phyloP scores from a whole-genome alignment of 2,113 vertebrate genomes.

The Gadus macrocephalus region DNA sequence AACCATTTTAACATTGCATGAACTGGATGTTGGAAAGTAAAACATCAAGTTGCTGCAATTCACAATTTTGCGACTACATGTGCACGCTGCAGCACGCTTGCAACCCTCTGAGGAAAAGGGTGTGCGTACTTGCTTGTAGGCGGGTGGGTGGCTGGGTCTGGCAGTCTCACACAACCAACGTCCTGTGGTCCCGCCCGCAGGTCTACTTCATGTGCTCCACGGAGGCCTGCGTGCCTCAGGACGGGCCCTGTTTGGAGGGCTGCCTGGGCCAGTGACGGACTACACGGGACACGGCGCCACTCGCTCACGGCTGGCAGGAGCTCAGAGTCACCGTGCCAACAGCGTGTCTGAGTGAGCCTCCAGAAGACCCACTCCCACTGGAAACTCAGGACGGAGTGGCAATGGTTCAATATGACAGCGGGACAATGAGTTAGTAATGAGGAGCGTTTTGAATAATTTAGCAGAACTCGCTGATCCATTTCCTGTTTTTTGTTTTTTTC shows the following conservation, averaged over 20 bases:
- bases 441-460: slow-evolving; percentile 56
- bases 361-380: slow-evolving; percentile 14
- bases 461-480: slow-evolving; percentile 40
- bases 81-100: not conserved
- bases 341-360: not conserved
- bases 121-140: not conserved
- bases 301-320: no score
- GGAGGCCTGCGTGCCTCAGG: slow-evolving; percentile 69
- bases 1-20: no score
- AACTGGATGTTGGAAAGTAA: no score
- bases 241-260: slow-evolving; percentile 72
- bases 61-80: no score
- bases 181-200: slow-evolving; percentile 42
- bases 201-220: slow-evolving; percentile 79
- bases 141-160: not conserved
- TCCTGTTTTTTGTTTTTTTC: slow-evolving; percentile 40
- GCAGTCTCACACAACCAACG: no score
- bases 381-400: slow-evolving; percentile 19
- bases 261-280: slow-evolving; percentile 62
- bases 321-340: no score
- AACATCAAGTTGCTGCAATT: no score
- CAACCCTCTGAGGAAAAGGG: not conserved
- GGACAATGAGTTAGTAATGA: slow-evolving; percentile 60
- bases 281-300: no score
- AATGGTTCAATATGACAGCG: slow-evolving; percentile 45